phyloP scores from a whole-genome alignment of 2,113 vertebrate genomes.

The Oriolus oriolus region DNA sequence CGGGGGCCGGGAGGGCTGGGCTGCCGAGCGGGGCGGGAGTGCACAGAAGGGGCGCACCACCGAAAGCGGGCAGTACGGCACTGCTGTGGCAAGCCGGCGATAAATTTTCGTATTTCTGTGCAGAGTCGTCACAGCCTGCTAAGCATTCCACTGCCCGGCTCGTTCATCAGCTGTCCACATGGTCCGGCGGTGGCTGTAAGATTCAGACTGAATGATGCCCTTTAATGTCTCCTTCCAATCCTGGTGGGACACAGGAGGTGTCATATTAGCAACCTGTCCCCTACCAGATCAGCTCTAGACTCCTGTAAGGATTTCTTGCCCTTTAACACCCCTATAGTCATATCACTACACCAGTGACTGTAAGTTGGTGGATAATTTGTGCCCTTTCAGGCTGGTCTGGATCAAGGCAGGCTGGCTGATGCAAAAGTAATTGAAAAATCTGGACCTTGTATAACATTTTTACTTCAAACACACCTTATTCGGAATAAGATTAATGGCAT shows the following conservation, averaged over 20 bases:
- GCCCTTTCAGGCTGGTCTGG: background rate
- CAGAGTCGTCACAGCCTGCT: constrained; percentile 71
- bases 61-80: background rate
- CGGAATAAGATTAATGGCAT: background rate
- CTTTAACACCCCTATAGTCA: background rate
- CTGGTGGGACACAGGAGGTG: background rate
- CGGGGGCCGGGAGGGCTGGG: background rate
- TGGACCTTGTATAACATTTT: background rate
- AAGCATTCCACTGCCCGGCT: constrained; percentile 51
- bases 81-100: constrained; percentile 7
- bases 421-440: background rate
- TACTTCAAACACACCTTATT: background rate
- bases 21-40: constrained; percentile 26
- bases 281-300: background rate
- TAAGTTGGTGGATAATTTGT: background rate
- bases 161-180: constrained; percentile 39
- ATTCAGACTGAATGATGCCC: background rate
- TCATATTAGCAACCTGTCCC: background rate
- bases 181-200: background rate
- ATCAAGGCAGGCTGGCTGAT: background rate
- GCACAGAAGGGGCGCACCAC: background rate
- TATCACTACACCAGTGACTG: background rate
- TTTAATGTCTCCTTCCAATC: background rate
- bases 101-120: constrained; percentile 51
- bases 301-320: background rate